phyloP scores from a whole-genome alignment of 2,888 invertebrate species.

The Spodoptera exigua region DNA sequence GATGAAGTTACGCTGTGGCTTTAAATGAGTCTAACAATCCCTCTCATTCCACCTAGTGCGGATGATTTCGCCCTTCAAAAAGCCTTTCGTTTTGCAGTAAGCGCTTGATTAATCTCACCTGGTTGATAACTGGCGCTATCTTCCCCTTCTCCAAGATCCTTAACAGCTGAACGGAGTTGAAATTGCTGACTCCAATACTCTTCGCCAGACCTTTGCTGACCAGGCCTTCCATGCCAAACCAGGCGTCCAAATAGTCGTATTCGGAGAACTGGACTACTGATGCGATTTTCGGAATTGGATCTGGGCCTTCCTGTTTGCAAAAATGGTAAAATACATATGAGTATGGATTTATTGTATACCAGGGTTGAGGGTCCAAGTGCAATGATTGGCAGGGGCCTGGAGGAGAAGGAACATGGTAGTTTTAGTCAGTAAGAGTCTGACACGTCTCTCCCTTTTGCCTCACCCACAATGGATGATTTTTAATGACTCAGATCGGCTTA shows the following conservation, averaged over 20 bases:
- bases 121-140: slow-evolving; percentile 92
- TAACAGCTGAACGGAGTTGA: slow-evolving; percentile 94
- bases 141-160: slow-evolving; percentile 90
- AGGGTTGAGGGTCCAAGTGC: not conserved
- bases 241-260: slow-evolving; percentile 93
- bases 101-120: too few relatives aligned
- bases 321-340: not conserved
- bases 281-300: slow-evolving; percentile 89
- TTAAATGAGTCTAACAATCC: too few relatives aligned
- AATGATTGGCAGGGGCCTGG: too few relatives aligned
- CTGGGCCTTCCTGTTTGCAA: slow-evolving; percentile 80
- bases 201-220: slow-evolving; percentile 91
- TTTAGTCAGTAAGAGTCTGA: too few relatives aligned
- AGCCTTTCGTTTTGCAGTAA: too few relatives aligned
- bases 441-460: too few relatives aligned
- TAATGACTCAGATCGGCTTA: too few relatives aligned
- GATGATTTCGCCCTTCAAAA: too few relatives aligned
- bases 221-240: slow-evolving; percentile 94
- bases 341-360: not conserved
- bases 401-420: too few relatives aligned
- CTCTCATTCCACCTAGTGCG: too few relatives aligned
- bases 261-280: slow-evolving; percentile 81
- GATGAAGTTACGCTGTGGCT: too few relatives aligned
- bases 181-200: slow-evolving; percentile 96
- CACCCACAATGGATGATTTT: too few relatives aligned